Conservation (phyloP, 2,113 vertebrate genomes). For the Aphyosemion australe region DNA sequence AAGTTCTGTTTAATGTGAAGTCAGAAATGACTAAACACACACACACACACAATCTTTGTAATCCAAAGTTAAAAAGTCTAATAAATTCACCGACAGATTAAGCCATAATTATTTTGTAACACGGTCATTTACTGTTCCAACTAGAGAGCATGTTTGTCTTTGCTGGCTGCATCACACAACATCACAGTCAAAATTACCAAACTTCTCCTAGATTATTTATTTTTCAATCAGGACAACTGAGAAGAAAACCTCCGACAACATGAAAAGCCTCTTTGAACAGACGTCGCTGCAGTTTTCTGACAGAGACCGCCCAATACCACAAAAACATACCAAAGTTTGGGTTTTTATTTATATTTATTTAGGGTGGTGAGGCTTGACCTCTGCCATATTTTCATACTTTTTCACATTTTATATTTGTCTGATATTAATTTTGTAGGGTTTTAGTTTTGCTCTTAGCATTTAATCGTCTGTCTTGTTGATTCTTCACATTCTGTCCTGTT, state of each 20-base stretch:
- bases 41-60: slow-evolving; percentile 24
- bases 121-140: slow-evolving; percentile 23
- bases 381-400: no score
- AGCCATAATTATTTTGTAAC: slow-evolving; percentile 37
- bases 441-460: no score
- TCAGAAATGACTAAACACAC: slow-evolving; percentile 44
- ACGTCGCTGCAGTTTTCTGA: not conserved
- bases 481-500: no score
- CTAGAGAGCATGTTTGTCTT: slow-evolving; percentile 44
- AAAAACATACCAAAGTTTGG: slow-evolving; percentile 21
- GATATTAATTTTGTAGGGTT: no score
- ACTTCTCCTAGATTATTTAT: slow-evolving; percentile 19
- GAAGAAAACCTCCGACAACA: slow-evolving; percentile 22
- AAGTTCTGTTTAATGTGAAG: slow-evolving; percentile 47
- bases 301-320: slow-evolving; percentile 7
- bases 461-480: no score
- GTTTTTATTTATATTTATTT: slow-evolving; percentile 3
- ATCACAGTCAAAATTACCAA: slow-evolving; percentile 27
- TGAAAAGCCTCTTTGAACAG: slow-evolving; percentile 20
- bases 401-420: no score
- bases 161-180: slow-evolving; percentile 40
- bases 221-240: slow-evolving; percentile 31
- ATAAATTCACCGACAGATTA: slow-evolving; percentile 39
- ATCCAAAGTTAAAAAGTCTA: slow-evolving; percentile 27
- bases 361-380: no score